Evolutionary conservation across 2,888 invertebrate genomes (phyloP).

Genomic region (Athalia rosae): DNA sequence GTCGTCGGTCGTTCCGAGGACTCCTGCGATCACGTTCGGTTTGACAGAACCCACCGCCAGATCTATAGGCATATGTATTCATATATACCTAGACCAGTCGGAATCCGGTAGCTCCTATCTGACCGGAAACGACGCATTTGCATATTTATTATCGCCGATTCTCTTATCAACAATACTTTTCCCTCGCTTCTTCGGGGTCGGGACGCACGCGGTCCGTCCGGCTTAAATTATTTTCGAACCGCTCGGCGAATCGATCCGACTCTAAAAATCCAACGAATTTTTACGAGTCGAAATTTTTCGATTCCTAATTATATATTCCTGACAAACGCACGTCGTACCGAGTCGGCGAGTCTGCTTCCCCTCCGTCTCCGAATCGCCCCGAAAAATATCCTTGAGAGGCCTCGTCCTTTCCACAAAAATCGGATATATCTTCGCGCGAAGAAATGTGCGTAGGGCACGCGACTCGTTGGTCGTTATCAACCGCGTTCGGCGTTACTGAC

Average conservation of each 20-base stretch:
- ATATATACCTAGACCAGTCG: no score
- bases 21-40: not conserved
- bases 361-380: no score
- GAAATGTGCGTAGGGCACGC: conserved; percentile 41
- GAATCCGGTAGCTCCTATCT: conserved; percentile 28
- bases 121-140: conserved; percentile 35
- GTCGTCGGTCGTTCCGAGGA: conserved; percentile 4
- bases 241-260: conserved; percentile 7
- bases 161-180: conserved; percentile 40
- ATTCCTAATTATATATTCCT: conserved; percentile 29
- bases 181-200: not conserved
- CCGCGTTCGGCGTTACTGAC: conserved; percentile 38
- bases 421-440: conserved; percentile 36
- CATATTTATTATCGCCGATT: conserved; percentile 42
- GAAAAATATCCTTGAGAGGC: conserved; percentile 31
- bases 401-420: conserved; percentile 33
- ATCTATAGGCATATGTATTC: no score
- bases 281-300: no score
- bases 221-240: conserved; percentile 31
- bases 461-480: conserved; percentile 40
- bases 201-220: not conserved
- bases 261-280: no score
- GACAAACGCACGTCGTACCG: no score
- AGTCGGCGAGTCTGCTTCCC: not conserved
- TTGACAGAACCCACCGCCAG: not conserved